Percentiles rank a stretch among this genome's conserved stretches.
Conservation (phyloP, 2,888 invertebrate species). For the Nebria brevicollis region DNA sequence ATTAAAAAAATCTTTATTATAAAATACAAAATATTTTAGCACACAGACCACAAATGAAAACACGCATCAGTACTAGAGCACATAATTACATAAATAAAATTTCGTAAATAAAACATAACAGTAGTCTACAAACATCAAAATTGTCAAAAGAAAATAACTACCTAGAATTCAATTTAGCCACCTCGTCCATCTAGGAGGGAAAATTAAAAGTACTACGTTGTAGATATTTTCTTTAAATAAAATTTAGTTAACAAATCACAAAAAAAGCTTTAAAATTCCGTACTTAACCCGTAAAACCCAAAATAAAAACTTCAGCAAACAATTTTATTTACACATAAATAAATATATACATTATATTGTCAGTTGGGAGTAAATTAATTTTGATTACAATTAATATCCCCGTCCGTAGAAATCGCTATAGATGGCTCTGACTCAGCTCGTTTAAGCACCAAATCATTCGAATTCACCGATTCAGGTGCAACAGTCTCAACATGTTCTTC, state of each 20-base stretch:
- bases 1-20: not conserved
- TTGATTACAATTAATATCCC: slow-evolving; percentile 50
- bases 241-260: not conserved
- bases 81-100: not conserved
- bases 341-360: slow-evolving; percentile 25
- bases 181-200: too few species aligned
- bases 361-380: not conserved
- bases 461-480: slow-evolving; percentile 49
- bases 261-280: not conserved
- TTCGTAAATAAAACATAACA: not conserved
- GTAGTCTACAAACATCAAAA: not conserved
- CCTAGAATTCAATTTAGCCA: not conserved
- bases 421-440: slow-evolving; percentile 75
- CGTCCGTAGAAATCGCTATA: slow-evolving; percentile 66
- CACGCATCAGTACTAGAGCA: not conserved
- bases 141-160: not conserved
- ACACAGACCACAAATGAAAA: not conserved
- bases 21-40: slow-evolving; percentile 1
- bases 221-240: too few species aligned
- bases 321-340: slow-evolving; percentile 40
- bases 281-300: slow-evolving; percentile 12
- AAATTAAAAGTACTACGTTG: too few species aligned
- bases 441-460: slow-evolving; percentile 64
- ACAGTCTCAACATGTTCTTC: slow-evolving; percentile 60
- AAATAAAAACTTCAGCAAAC: slow-evolving; percentile 16